Evolutionary conservation across 2,797 vertebrate genomes (phyloP), one percentile per base, ranked within the genome.

Genomic region (Phaenicophaeus curvirostris): DNA sequence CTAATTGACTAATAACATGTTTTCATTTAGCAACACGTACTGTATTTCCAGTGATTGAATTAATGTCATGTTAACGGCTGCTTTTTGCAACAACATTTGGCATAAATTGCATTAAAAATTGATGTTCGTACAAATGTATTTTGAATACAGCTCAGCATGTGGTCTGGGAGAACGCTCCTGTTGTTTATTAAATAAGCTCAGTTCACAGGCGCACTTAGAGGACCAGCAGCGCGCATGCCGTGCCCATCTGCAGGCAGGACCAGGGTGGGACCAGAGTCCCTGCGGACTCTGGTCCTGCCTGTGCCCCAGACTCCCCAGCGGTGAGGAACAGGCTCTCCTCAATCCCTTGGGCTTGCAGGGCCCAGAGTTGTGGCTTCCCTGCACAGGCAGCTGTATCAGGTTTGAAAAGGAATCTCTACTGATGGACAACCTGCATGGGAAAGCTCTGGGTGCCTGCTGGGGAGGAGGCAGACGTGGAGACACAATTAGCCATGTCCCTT

Each of bases 81-180:
- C 93, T 88, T 96, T 95, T 95, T 95, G 91, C 94, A 95, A 97
- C 94, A 96, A 96, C 96, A 95, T 93, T 96, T 95, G 95, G 96
- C 93, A 96, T 95, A 96, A 96, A 97, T 93, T 95, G 96, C 94
- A 95, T 97, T 97, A 97, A 97, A 97, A 96, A 97, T 97, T 93
- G 94, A 97, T 97, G 95, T 95, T 94, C 33, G 61, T 95, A 96
- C 95, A 96, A 96, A 96, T 94, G 95, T 94, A 91, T 95, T 96
- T 93, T 96, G 96, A 95, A 85, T 78, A 94, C 94, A 93, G 89
- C 96, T 96, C 95, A 93, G 94, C 95, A 50, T 80, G 91, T 31
- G 96, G 93, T 78, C 94, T 74, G 92, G 91, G 94, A 90, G 96
- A 96, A 94, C 92, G 69, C 83, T 95, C 85, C 80, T 72, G 90